Conservation (phyloP, 2,888 invertebrate genomes). For the Tetragonula carbonaria region DNA sequence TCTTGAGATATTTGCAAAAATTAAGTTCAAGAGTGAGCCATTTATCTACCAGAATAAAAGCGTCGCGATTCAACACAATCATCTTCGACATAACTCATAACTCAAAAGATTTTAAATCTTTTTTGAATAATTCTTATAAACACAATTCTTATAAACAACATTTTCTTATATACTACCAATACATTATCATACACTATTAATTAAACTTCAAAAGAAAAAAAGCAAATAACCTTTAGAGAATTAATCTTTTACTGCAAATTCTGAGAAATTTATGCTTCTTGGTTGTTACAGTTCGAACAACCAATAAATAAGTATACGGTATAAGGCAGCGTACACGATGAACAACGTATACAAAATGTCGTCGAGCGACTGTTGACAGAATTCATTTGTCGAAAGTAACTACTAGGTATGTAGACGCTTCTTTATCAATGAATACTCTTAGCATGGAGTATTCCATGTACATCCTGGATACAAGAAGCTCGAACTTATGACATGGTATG, state of each 20-base stretch:
- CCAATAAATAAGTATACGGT: not conserved
- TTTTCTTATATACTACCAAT: not conserved
- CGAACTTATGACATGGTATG: constrained; percentile 27
- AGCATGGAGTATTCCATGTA: no score
- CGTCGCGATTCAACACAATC: not conserved
- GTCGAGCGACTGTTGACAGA: constrained; percentile 13
- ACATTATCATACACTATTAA: no score
- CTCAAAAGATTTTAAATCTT: not conserved
- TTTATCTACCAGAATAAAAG: no score
- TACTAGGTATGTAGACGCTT: not conserved
- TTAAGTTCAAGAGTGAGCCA: not conserved
- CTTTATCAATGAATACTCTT: not conserved
- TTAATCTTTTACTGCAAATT: not conserved
- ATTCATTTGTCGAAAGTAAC: not conserved
- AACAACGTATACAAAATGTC: constrained; percentile 47
- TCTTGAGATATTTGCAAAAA: not conserved
- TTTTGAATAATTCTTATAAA: not conserved
- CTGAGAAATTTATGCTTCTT: not conserved
- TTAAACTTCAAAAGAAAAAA: no score
- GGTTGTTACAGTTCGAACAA: not conserved
- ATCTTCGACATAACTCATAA: not conserved
- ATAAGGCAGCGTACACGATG: not conserved
- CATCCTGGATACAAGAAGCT: not conserved
- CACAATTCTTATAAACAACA: not conserved
- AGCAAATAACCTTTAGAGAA: not conserved